Evolutionary conservation across 2,888 invertebrate genomes (phyloP).

Genomic region (Iselma pallidipennis): DNA sequence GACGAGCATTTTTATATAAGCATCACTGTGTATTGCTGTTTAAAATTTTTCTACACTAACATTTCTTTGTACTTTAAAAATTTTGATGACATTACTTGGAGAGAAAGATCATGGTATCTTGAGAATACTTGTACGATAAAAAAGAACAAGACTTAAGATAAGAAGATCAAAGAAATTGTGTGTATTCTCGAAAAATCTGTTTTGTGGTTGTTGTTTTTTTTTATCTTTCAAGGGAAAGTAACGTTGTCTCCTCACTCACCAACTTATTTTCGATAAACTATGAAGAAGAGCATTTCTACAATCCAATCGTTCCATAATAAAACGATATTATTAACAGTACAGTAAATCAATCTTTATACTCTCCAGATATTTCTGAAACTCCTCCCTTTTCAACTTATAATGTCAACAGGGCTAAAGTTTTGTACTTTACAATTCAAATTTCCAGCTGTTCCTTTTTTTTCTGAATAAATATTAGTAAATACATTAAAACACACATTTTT

Average conservation of each 20-base stretch:
- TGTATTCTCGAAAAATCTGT: too few species aligned
- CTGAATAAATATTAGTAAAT: background rate
- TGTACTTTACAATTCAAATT: conserved; percentile 1
- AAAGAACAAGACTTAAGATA: too few species aligned
- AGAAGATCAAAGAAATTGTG: too few species aligned
- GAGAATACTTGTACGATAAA: background rate
- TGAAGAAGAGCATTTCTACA: too few species aligned
- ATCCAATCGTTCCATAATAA: too few species aligned
- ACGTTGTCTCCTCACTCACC: too few species aligned
- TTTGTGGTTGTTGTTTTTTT: too few species aligned
- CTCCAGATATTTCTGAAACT: background rate
- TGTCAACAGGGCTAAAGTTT: background rate
- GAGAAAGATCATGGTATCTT: background rate
- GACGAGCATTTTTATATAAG: background rate
- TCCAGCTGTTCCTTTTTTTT: background rate
- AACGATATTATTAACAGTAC: background rate
- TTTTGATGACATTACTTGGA: background rate
- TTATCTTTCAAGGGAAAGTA: too few species aligned
- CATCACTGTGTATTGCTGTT: too few species aligned
- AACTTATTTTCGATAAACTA: too few species aligned
- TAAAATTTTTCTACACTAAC: background rate
- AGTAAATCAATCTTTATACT: background rate
- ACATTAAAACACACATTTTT: background rate
- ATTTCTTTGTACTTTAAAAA: background rate
- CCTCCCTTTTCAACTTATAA: background rate